Evolutionary conservation across 1,140 invertebrate species (phyloP), one percentile per base, ranked within the genome.

Genomic region (Holcopasites calliopsidis): DNA sequence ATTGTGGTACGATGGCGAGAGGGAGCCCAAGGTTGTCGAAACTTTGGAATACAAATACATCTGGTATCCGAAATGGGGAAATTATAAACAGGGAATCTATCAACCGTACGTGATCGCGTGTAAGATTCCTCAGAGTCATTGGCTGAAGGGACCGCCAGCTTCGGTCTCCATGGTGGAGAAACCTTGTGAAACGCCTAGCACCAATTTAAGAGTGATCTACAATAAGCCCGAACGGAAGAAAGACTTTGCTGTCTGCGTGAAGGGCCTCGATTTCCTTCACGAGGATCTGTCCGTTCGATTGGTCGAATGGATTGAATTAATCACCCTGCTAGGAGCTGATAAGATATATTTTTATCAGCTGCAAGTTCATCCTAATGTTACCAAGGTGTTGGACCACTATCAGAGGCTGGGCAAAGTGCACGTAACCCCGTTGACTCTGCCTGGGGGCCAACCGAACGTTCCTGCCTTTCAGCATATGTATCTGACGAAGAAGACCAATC

Each of bases 41-140:
- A 94, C 94, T 3, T 93, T 96, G 69, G 97, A 97, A 88, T 98
- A 98, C 90, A 98, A 97, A 85, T 98, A 98, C 87, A 96, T 98
- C 76, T 98, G 97, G 97, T 97, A 97, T 87, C 95, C 95, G 65
- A 97, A 97, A 89, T 98, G 97, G 97, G 97, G 97, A 26, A 98
- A 98, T 89, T 98, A 98, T 89, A 96, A 97, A 86, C 95, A 98
- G 88, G 96, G 96, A 8, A 96, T 98, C 57, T 96, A 97, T 83
- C 97, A 98, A 89, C 97, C 97, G 0, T 98, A 97, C 87, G 91
- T 98, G 74, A 95, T 97, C 55, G 96, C 97, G 3, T 98, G 97
- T 89, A 95, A 96, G 86, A 93, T 97, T 76, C 95, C 97, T 0
- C 94, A 95, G 79, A 92, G 93, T 2, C 95, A 96, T 81, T 95